Conservation (phyloP, 2,888 invertebrate genomes). For the Ichneumoninae sp. region DNA sequence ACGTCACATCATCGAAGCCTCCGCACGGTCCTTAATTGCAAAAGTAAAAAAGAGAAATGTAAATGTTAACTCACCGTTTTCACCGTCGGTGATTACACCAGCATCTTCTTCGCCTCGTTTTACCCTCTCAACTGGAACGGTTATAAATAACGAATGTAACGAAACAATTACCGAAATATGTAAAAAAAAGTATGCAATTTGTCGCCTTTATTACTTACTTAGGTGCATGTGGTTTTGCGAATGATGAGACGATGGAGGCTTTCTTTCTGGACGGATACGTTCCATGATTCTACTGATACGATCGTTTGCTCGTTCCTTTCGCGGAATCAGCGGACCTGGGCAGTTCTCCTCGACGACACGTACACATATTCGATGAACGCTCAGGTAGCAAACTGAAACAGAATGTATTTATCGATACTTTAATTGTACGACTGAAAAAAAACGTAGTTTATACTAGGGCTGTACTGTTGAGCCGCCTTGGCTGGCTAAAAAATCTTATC, state of each 20-base stretch:
- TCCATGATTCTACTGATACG: conserved; percentile 91
- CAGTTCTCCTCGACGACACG: conserved; percentile 92
- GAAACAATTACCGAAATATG: background rate
- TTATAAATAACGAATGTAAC: background rate
- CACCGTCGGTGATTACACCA: conserved; percentile 80
- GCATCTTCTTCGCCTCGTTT: conserved; percentile 82
- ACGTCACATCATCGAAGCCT: too few species aligned
- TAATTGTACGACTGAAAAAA: background rate
- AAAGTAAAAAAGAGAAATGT: too few species aligned
- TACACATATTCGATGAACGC: conserved; percentile 94
- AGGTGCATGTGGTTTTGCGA: conserved; percentile 78
- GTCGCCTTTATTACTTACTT: conserved; percentile 70
- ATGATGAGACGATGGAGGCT: conserved; percentile 84
- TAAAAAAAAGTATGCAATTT: background rate
- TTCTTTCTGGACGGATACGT: conserved; percentile 86
- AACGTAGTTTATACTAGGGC: too few species aligned
- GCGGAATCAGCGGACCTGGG: conserved; percentile 88
- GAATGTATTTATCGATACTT: conserved; percentile 10
- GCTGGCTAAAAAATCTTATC: too few species aligned
- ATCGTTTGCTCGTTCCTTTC: conserved; percentile 86
- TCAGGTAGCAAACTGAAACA: conserved; percentile 92
- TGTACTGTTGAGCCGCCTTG: too few species aligned
- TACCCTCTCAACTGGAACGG: conserved; percentile 82
- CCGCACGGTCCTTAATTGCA: too few species aligned
- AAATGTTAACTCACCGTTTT: conserved; percentile 80